Percentiles rank a stretch among this genome's conserved stretches.
Conservation (phyloP, 2,888 invertebrate genomes). For the Caenorhabditis sp. region DNA sequence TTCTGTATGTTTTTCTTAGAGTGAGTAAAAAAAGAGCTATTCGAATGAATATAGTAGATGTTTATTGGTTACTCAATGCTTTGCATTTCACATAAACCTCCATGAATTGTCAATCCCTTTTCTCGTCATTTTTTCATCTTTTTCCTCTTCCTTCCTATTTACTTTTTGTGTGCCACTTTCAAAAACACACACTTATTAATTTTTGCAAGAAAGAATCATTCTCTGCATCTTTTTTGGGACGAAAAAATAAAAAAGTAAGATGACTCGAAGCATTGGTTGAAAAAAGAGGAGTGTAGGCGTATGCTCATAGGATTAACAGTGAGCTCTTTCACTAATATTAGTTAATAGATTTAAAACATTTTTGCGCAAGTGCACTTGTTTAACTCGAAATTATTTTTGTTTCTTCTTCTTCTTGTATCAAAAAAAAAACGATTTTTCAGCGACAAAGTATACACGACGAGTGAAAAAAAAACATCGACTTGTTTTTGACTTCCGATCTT, state of each 20-base stretch:
- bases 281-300: conserved; percentile 2
- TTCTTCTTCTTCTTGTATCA: not conserved
- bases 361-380: not conserved
- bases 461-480: not conserved
- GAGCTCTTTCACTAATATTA: conserved; percentile 24
- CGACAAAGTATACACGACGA: not conserved
- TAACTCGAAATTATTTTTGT: not conserved
- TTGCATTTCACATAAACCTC: conserved; percentile 2
- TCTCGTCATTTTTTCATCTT: not conserved
- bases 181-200: not conserved
- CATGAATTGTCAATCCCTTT: not conserved
- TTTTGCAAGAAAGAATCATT: not conserved
- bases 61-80: not conserved
- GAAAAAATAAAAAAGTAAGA: not conserved
- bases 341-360: conserved; percentile 25
- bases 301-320: conserved; percentile 4
- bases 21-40: not conserved
- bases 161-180: not conserved
- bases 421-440: not conserved
- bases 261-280: not conserved
- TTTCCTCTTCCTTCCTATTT: not conserved
- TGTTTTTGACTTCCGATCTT: not conserved
- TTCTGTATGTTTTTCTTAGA: too few species aligned
- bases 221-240: not conserved
- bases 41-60: not conserved